Percentiles rank a stretch among this genome's conserved stretches.
These are phyloP conservation scores for Acleris emargana DNA, from an alignment of 2,888 invertebrate species.

Conservation along the genomic window DNA sequence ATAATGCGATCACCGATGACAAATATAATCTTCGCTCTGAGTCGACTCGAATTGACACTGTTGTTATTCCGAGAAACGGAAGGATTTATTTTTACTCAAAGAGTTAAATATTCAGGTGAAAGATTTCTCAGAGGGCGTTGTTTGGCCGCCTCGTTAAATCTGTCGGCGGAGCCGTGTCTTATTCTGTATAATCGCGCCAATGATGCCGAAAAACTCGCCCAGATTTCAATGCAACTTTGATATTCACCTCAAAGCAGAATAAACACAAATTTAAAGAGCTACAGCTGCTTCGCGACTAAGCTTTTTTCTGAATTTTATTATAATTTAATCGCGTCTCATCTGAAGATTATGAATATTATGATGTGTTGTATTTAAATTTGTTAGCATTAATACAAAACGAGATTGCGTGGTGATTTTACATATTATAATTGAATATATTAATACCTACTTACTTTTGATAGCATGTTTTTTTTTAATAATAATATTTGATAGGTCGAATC, in stretches of 20 bases:
- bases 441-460: too few relatives aligned
- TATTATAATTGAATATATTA: too few relatives aligned
- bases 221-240: conserved; percentile 71
- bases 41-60: conserved; percentile 77
- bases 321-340: not conserved
- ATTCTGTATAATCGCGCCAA: conserved; percentile 81
- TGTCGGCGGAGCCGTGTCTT: conserved; percentile 64
- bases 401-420: too few relatives aligned
- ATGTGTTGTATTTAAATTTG: too few relatives aligned
- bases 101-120: conserved; percentile 82
- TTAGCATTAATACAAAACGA: too few relatives aligned
- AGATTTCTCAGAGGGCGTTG: conserved; percentile 77
- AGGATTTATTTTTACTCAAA: conserved; percentile 81
- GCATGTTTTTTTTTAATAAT: too few relatives aligned
- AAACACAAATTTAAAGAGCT: conserved; percentile 62
- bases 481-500: too few relatives aligned
- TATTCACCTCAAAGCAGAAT: conserved; percentile 73
- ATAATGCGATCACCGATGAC: conserved; percentile 76
- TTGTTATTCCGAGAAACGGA: conserved; percentile 79
- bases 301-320: not conserved
- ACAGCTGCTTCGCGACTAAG: not conserved
- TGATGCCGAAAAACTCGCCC: conserved; percentile 74
- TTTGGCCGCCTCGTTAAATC: conserved; percentile 75
- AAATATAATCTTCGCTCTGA: conserved; percentile 81
- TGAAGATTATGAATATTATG: not conserved